Base-by-base conservation (phyloP, 2,797 vertebrate genomes). In the Eupleurogrammus muticus region DNA sequence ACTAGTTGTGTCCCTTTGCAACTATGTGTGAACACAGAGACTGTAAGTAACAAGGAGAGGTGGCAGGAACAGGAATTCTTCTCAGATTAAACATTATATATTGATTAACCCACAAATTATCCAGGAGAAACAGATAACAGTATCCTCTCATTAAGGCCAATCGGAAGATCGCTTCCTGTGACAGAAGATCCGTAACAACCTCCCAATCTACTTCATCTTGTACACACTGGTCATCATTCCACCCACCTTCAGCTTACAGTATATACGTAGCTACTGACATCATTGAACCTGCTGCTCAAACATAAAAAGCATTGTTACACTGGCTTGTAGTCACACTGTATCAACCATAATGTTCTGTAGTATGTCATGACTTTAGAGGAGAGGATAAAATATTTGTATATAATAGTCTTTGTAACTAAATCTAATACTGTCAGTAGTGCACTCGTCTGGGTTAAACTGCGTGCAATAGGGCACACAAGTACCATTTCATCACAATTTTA, bases 101-200 rank as follows among this genome's bases (percentile, higher is more conserved):
- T 23, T 70, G 32, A 67, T 60, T 6, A 50, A 50, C 44, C 28
- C 34, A 47, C 17, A 65, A 16, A 84, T 79, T 68, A 55, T 54
- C 14, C 38, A 62, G 32, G 46, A 51, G 34, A 23, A 57, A 60
- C 9, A 67, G 48, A 71, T 75, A 54, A 75, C 44, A 46, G 32
- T 53, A 40, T 70, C 17, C 7, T 77, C 58, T 76, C 38, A 79
- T 81, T 67, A 70, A 44, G 35, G 24, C 49, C 42, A 77, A 57
- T 48, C 40, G 7, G 62, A n/a, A 1, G 1, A 64, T 58, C 1
- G 1, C 46, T 77, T 77, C 21, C 12, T 35, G 32, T 62, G 60
- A 77, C 58, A 73, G 11, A 1, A 20, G 52, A 21, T 68, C 20
- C 20, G 49, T 42, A 52, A 54, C 67, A 61, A 63, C 40, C 16